Evolutionary conservation across 2,797 vertebrate genomes (phyloP), one percentile per base, ranked within the genome.

Genomic region (Agapornis canus): DNA sequence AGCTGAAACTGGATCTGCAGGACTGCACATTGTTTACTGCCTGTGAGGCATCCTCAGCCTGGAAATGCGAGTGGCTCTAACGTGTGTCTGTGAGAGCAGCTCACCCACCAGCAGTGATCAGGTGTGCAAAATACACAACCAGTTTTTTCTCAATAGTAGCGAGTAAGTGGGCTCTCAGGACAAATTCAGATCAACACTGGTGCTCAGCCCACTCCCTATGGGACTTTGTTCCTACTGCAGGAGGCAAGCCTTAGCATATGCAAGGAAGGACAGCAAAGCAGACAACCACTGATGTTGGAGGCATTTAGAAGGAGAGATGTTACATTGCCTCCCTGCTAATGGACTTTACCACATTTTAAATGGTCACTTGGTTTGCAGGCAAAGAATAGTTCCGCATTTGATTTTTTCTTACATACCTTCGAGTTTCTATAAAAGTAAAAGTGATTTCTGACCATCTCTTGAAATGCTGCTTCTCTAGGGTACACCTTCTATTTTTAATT

Each of bases 71-170:
- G 15, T 3, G 12, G 19, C 27, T 61, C 70, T 40, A 25, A 48
- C 6, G 5, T 11, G 29, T 11, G 7, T 10, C 69, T 72, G 23
- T 4, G 15, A 40, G 10, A 4, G 14, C 51, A 56, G 17, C 42
- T 80, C 23, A n/a, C 19, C 11, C 19, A 11, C 45, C 40, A 57
- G 32, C 29, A 69, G 3, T 4, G 6, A 15, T 8, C 27, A 23
- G 19, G 13, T 37, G 23, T 8, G 40, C 42, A 51, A 70, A n/a
- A 32, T 35, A 61, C 21, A 0, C 9, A 16, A 3, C 2, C 5
- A 4, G 22, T 21, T 59, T 37, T 65, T 70, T 66, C 42, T 48
- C 40, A 49, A 7, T 2, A 39, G 20, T 5, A 60, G 9, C 17
- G 10, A 59, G 32, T 13, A 69, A 73, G 56, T 23, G 32, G 31